Base-by-base conservation (phyloP, 2,797 vertebrate genomes). In the Yasuhikotakia modesta region DNA sequence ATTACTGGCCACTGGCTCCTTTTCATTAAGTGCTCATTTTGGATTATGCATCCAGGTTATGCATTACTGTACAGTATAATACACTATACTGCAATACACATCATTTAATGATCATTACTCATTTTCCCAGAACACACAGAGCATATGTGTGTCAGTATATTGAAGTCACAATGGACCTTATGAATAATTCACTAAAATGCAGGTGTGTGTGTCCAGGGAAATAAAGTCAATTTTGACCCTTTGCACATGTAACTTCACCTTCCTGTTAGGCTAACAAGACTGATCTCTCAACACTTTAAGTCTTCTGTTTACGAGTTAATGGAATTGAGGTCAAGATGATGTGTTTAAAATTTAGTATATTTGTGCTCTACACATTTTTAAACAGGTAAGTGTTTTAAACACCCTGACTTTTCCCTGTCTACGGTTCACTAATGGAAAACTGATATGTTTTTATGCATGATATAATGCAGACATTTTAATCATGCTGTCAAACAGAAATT, bases 171-270 rank as follows among this genome's bases (percentile, higher is more conserved):
- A 39, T 24, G 4, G 6, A 53, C 52, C 39, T 58, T 50, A 74
- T 74, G 52, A 53, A 74, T 53, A 63, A 63, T 52, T 65, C 45
- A 64, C 3, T 13, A 73, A 43, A 64, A 53, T 6, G 48, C n/a
- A 13, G 39, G 8, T 43, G 39, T 65, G 52, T 52, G 46, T 35
- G 48, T 52, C 83, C 84, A 89, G 89, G 67, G 84, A 90, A 90
- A 90, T 90, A 90, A 91, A 92, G 90, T 91, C 90, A 90, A 92
- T 91, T 91, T 88, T 91, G 91, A 92, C 92, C 91, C 90, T 76
- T 85, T 88, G 88, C 88, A 90, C 86, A 89, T 91, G 90, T 90
- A 93, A 90, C 91, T 82, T 82, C 90, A 88, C 89, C 85, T 60
- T 70, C 27, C 82, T 81, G 87, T 86, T 86, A 81, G 43, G 87